Evolutionary conservation across 2,888 invertebrate species (phyloP).

Genomic region (Cheilosia scutellata): DNA sequence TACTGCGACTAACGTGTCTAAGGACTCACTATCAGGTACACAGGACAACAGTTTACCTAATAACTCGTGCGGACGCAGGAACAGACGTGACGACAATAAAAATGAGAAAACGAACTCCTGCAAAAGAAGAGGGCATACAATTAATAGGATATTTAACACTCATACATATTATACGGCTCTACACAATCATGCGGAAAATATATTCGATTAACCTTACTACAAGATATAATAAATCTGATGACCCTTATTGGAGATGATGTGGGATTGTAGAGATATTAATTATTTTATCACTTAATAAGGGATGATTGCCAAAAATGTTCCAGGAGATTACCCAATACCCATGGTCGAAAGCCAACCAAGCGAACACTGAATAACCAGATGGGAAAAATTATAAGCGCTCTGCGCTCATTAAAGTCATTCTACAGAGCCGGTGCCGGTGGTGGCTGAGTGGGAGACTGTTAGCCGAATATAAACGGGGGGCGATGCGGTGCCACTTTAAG

Average conservation of each 20-base stretch:
- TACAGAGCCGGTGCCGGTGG: conserved; percentile 9
- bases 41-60: conserved; percentile 83
- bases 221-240: conserved; percentile 47
- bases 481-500: conserved; percentile 42
- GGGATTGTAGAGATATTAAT: conserved; percentile 78
- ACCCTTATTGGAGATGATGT: conserved; percentile 63
- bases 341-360: conserved; percentile 21
- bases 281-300: conserved; percentile 78
- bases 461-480: neutral
- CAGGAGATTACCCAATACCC: conserved; percentile 47
- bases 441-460: conserved; percentile 6
- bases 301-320: conserved; percentile 64
- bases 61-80: conserved; percentile 84
- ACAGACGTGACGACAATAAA: conserved; percentile 84
- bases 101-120: conserved; percentile 84
- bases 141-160: conserved; percentile 21
- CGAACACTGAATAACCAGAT: conserved; percentile 53
- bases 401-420: conserved; percentile 65
- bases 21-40: conserved; percentile 83
- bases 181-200: conserved; percentile 31
- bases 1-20: conserved; percentile 83
- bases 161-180: neutral
- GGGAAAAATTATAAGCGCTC: conserved; percentile 61
- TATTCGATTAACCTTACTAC: conserved; percentile 58
- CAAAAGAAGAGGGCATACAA: conserved; percentile 68